Percentiles rank a stretch among this genome's conserved stretches.
phyloP scores from a whole-genome alignment of 1,140 invertebrate species.

The Bombus superbus region DNA sequence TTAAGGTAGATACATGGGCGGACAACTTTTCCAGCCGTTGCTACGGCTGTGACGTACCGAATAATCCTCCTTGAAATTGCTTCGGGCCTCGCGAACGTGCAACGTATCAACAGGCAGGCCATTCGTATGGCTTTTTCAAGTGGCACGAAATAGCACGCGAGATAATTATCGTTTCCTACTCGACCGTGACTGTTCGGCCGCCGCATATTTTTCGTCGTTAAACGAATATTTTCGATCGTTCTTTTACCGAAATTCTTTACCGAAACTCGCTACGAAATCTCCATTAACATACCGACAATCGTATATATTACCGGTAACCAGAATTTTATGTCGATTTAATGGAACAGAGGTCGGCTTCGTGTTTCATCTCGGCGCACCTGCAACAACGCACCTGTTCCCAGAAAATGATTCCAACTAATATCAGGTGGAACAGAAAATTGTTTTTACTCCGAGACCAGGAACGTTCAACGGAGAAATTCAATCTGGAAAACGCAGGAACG shows the following conservation, averaged over 20 bases:
- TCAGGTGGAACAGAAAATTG: neutral
- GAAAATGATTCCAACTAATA: neutral
- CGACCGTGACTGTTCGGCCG: neutral
- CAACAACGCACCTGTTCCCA: neutral
- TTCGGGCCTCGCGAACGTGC: neutral
- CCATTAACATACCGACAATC: neutral
- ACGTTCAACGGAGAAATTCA: conserved; percentile 5
- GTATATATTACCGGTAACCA: neutral
- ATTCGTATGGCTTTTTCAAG: no score
- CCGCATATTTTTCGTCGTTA: neutral
- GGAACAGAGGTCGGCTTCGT: neutral
- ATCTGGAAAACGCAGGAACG: conserved; percentile 22
- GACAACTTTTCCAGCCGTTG: neutral
- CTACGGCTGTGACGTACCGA: neutral
- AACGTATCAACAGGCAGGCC: neutral
- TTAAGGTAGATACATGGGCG: neutral
- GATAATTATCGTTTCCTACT: neutral
- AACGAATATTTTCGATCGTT: neutral
- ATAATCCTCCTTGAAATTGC: neutral
- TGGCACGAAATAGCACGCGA: neutral
- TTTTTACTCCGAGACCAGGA: neutral
- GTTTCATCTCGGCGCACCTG: no score
- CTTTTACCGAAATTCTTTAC: neutral
- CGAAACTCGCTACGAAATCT: neutral
- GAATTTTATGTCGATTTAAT: neutral